phyloP scores from a whole-genome alignment of 92 coral and sea anemone genomes.

The Paragorgia papillata region DNA sequence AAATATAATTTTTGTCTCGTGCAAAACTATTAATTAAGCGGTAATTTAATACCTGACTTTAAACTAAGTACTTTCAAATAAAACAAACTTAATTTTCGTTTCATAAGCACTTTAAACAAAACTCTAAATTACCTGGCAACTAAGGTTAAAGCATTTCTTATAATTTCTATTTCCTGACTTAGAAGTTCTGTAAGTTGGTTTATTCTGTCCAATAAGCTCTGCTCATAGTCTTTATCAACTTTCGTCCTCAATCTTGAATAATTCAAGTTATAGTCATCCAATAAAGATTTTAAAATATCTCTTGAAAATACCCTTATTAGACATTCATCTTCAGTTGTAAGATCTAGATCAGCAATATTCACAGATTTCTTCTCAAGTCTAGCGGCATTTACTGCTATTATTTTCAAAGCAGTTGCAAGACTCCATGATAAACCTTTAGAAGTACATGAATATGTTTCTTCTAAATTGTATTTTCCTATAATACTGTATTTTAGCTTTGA shows the following conservation, averaged over 20 bases:
- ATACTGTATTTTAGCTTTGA: conserved; percentile 55
- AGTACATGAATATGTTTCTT: conserved; percentile 65
- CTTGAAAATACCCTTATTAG: conserved; percentile 50
- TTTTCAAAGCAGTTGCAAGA: conserved; percentile 54
- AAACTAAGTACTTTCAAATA: too few species aligned
- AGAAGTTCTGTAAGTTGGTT: conserved; percentile 52
- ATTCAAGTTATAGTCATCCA: conserved; percentile 41
- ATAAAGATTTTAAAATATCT: conserved; percentile 44
- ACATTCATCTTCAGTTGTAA: conserved; percentile 34
- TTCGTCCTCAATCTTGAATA: conserved; percentile 5
- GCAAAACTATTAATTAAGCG: too few species aligned
- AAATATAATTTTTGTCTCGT: too few species aligned
- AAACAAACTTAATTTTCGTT: too few species aligned
- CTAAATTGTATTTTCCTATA: conserved; percentile 56
- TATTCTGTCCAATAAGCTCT: neutral
- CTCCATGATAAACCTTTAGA: conserved; percentile 85
- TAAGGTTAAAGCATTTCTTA: conserved; percentile 47
- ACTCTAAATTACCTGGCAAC: too few species aligned
- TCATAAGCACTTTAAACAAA: too few species aligned
- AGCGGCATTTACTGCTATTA: conserved; percentile 65
- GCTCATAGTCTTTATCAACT: conserved; percentile 46
- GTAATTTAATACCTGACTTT: too few species aligned
- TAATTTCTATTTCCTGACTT: conserved; percentile 62
- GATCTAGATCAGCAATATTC: conserved; percentile 47
- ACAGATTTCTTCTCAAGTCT: conserved; percentile 52